Evolutionary conservation across 2,797 vertebrate genomes (phyloP).

Genomic region (Parambassis ranga): DNA sequence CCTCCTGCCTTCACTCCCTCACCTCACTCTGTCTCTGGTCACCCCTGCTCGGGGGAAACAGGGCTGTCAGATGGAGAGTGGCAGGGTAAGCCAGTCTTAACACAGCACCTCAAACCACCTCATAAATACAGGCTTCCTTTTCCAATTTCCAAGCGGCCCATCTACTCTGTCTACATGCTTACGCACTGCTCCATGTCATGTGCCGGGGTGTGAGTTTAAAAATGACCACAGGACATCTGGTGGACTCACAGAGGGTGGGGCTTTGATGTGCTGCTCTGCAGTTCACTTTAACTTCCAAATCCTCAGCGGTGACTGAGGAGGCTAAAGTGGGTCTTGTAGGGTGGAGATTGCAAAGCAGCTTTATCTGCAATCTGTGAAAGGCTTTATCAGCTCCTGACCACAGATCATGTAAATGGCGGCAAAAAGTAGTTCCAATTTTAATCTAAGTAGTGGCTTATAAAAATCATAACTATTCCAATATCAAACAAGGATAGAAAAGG

Average conservation of each 20-base stretch:
- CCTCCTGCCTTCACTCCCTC: constrained; percentile 78
- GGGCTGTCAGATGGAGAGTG: constrained; percentile 77
- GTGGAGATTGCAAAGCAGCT: constrained; percentile 43
- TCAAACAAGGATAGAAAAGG: constrained; percentile 80
- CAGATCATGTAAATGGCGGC: constrained; percentile 23
- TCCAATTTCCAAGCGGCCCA: constrained; percentile 77
- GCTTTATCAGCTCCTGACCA: constrained; percentile 24
- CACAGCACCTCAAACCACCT: constrained; percentile 79
- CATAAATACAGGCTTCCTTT: constrained; percentile 81
- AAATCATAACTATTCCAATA: constrained; percentile 74
- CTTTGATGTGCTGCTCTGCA: constrained; percentile 75
- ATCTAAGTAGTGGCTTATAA: constrained; percentile 82
- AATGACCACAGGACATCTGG: constrained; percentile 80
- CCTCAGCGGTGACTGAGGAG: constrained; percentile 22
- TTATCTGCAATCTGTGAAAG: constrained; percentile 44
- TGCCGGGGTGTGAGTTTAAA: constrained; percentile 79
- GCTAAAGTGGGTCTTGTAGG: constrained; percentile 21
- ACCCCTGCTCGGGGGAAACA: constrained; percentile 70
- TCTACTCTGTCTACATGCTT: constrained; percentile 77
- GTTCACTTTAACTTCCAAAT: constrained; percentile 52
- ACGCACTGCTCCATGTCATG: constrained; percentile 76
- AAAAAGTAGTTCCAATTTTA: constrained; percentile 77
- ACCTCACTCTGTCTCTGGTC: constrained; percentile 71
- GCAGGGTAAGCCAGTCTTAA: constrained; percentile 80
- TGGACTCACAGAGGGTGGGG: constrained; percentile 66